Percentiles rank a stretch among this genome's conserved stretches.
Evolutionary conservation across 2,797 vertebrate species (phyloP).

Genomic region (Microtus agrestis): DNA sequence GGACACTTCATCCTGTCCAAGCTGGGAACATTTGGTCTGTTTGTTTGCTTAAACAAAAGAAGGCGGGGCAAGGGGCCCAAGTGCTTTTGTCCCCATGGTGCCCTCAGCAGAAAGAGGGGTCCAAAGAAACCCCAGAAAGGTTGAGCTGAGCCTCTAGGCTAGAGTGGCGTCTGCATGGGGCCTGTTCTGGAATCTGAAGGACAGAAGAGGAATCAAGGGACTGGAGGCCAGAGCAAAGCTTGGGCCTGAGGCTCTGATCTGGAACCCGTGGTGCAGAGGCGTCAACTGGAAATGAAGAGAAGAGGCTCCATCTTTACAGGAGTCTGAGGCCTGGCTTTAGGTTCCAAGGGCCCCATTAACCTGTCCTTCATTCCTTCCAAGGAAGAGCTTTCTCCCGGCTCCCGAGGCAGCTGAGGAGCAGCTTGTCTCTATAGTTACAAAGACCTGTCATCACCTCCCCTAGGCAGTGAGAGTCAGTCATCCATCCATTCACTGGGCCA

Average conservation of each 20-base stretch:
- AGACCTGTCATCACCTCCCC: neutral
- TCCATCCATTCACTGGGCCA: neutral
- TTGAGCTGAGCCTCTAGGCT: neutral
- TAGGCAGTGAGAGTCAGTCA: neutral
- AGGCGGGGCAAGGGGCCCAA: constrained; percentile 8
- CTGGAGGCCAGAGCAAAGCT: neutral
- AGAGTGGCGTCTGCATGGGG: neutral
- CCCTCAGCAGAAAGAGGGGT: neutral
- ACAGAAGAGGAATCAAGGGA: neutral
- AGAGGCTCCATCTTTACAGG: neutral
- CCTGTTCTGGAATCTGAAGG: neutral
- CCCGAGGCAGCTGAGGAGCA: neutral
- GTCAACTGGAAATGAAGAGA: neutral
- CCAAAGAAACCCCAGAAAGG: neutral
- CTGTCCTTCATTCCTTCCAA: neutral
- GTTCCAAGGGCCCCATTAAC: accelerated
- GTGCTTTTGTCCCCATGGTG: neutral
- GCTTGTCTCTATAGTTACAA: neutral
- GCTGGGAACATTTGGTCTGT: constrained; percentile 43
- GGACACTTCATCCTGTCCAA: constrained; percentile 49
- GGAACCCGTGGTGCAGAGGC: neutral
- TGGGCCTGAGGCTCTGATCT: neutral
- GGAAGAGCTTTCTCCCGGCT: neutral
- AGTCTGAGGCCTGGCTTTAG: neutral
- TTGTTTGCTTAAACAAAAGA: constrained; percentile 70